Base-by-base conservation (phyloP, 2,888 invertebrate genomes). In the Mellilla xanthometata region DNA sequence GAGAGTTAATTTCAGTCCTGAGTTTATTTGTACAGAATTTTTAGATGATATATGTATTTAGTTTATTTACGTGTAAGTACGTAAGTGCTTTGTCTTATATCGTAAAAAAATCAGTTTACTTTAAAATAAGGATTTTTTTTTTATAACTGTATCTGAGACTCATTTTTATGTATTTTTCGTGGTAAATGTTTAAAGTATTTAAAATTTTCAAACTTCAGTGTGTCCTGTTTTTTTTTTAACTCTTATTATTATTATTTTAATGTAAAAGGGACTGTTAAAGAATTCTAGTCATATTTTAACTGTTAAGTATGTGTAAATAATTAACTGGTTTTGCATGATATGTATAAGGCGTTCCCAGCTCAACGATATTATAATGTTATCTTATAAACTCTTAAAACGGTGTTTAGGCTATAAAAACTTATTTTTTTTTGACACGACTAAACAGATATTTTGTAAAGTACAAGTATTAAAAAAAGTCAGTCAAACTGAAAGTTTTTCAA, bases 331-430 rank as follows among this genome's bases (percentile, higher is more conserved):
- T 81, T 82, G 82, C 83, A 81, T 85, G 75, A 73, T 79, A 79
- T 59, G 68, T 72, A 67, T 86, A 86, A 78, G 77, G 68, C 76
- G 77, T 81, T 83, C 74, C 71, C 79, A 77, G 81, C 84, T 86
- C 86, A 87, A 86, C 82, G 83, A 85, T 81, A 78, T 78, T 60
- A 58, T 81, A 80, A 74, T 63, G 68, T 79, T 77, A 76, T 73
- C 58, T 72, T 65, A 65, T 56, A 66, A 75, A 68, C 73, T 70
- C 72, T 68, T 71, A 67, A 62, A 57, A 22, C 9, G 36, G 35
- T 35, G 27, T 35, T 35, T 26, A 10, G 15, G 3, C 15, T 19
- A 3, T 19, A 19, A 19, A 19, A 19, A 19, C 15, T 5, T n/a
- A n/a, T n/a, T 19, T 19, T 10, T n/a, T n/a, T 26, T 26, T n/a